Conservation (phyloP, 2,797 vertebrate species). For the Clarias fuscus region DNA sequence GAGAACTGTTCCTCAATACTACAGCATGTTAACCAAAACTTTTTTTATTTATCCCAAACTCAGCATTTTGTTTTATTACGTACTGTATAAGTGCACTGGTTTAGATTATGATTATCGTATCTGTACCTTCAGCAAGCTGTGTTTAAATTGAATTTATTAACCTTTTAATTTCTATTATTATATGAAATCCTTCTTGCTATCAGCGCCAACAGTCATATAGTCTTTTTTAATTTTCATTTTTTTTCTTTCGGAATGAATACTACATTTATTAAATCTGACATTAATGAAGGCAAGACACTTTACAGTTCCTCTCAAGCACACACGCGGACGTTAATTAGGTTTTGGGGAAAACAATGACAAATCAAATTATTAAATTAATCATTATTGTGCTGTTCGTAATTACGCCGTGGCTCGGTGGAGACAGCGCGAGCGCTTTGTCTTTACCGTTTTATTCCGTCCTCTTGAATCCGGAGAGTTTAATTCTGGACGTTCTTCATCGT, state of each 20-base stretch:
- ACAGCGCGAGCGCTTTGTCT: slow-evolving; percentile 55
- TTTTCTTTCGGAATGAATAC: background rate
- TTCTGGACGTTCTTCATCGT: slow-evolving; percentile 31
- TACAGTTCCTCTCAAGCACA: slow-evolving; percentile 36
- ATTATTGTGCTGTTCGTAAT: slow-evolving; percentile 60
- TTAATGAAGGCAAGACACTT: slow-evolving; percentile 40
- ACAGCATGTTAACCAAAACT: too few relatives aligned
- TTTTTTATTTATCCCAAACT: too few relatives aligned
- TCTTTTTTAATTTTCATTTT: slow-evolving; percentile 12
- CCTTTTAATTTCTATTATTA: background rate
- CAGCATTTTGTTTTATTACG: too few relatives aligned
- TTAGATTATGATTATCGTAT: background rate
- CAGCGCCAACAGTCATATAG: slow-evolving; percentile 35
- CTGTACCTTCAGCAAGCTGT: background rate
- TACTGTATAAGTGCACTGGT: too few relatives aligned
- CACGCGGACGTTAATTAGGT: slow-evolving; percentile 49
- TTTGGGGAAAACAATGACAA: slow-evolving; percentile 58
- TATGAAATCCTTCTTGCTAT: slow-evolving; percentile 35
- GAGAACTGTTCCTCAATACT: too few relatives aligned
- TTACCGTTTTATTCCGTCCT: slow-evolving; percentile 52
- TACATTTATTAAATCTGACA: slow-evolving; percentile 44
- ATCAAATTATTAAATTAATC: slow-evolving; percentile 60
- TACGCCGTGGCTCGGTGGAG: slow-evolving; percentile 49
- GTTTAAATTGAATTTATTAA: background rate
- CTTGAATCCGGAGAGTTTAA: background rate